Percentiles rank a stretch among this genome's conserved stretches.
Conservation (phyloP, 92 coral and sea anemone species). For the Palythoa grandis region DNA sequence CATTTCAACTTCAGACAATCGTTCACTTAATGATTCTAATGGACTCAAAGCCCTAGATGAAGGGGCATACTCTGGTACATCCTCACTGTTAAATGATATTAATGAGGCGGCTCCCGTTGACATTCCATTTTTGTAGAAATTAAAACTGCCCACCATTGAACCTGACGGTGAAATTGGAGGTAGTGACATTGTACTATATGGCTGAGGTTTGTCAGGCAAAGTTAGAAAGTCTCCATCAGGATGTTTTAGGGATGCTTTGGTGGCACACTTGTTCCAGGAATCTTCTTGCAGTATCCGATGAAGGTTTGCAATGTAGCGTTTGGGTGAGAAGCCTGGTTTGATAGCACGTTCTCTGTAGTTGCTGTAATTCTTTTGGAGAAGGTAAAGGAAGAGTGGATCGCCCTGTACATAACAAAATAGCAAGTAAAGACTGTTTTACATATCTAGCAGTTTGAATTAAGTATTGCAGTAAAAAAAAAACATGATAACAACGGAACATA, state of each 20-base stretch:
- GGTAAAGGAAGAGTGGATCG: slow-evolving; percentile 92
- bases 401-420: slow-evolving; percentile 60
- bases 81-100: slow-evolving; percentile 80
- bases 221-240: slow-evolving; percentile 52
- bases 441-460: background rate
- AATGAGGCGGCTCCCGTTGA: slow-evolving; percentile 95
- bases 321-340: slow-evolving; percentile 98
- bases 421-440: background rate
- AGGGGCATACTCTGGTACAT: slow-evolving; percentile 74
- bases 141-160: slow-evolving; percentile 92
- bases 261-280: slow-evolving; percentile 80
- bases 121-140: slow-evolving; percentile 91
- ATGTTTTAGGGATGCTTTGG: slow-evolving; percentile 77
- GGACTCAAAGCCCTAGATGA: slow-evolving; percentile 87
- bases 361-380: slow-evolving; percentile 80
- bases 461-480: background rate
- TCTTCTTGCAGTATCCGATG: slow-evolving; percentile 83
- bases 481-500: background rate
- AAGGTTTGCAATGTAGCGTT: slow-evolving; percentile 88
- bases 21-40: slow-evolving; percentile 75
- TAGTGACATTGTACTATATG: slow-evolving; percentile 95
- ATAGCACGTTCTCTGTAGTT: slow-evolving; percentile 77
- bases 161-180: slow-evolving; percentile 98
- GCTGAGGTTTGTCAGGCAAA: slow-evolving; percentile 87
- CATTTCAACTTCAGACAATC: slow-evolving; percentile 83